phyloP scores from a whole-genome alignment of 2,888 invertebrate genomes.

The Acronicta alni region DNA sequence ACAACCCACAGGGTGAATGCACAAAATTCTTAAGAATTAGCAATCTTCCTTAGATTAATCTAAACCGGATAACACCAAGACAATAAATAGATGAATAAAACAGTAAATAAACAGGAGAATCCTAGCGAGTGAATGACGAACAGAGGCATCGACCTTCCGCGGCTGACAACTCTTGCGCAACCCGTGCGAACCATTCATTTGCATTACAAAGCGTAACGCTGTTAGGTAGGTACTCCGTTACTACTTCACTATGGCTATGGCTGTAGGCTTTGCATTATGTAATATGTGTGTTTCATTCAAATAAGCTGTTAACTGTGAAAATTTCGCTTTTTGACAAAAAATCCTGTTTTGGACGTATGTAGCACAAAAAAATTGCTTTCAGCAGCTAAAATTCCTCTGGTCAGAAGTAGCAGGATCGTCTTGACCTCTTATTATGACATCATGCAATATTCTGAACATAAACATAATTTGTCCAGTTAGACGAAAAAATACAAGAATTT shows the following conservation, averaged over 20 bases:
- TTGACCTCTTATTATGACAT: not conserved
- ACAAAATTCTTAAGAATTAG: too few relatives aligned
- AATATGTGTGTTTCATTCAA: constrained; percentile 28
- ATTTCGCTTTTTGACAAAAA: constrained; percentile 12
- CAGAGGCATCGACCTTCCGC: constrained; percentile 60
- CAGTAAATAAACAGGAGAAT: constrained; percentile 44
- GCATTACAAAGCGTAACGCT: constrained; percentile 61
- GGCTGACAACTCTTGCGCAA: constrained; percentile 57
- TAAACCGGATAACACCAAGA: constrained; percentile 6
- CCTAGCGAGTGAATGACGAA: constrained; percentile 43
- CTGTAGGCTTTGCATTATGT: constrained; percentile 33
- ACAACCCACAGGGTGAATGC: too few relatives aligned
- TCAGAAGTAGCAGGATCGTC: not conserved
- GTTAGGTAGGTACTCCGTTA: constrained; percentile 33
- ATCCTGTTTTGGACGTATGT: too few relatives aligned
- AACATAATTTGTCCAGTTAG: too few relatives aligned
- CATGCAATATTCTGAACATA: not conserved
- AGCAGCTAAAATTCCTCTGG: too few relatives aligned
- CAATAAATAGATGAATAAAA: constrained; percentile 14
- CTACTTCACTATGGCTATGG: constrained; percentile 28
- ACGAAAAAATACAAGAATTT: not conserved
- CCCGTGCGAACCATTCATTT: constrained; percentile 59
- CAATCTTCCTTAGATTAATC: not conserved
- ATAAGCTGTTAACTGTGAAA: constrained; percentile 14
- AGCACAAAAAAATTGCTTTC: too few relatives aligned